These are phyloP conservation scores for Tympanoctomys barrerae DNA, from an alignment of 2,797 vertebrate species.

Conservation along the genomic window DNA sequence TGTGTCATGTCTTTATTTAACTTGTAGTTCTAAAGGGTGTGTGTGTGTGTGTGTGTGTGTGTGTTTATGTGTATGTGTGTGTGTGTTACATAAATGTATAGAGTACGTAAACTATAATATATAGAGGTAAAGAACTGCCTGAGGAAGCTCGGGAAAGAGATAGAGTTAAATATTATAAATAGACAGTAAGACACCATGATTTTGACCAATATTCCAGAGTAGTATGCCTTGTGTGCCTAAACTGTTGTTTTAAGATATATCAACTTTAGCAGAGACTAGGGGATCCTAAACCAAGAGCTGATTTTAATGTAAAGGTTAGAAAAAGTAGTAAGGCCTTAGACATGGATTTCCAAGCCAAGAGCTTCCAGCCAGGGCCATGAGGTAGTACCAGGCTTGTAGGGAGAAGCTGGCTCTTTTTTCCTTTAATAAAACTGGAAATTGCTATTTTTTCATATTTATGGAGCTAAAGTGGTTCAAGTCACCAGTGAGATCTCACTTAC, in stretches of 20 bases:
- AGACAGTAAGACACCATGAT: background rate
- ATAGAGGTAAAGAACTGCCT: background rate
- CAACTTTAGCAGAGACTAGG: background rate
- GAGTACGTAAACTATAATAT: background rate
- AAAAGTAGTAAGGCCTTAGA: slow-evolving; percentile 59
- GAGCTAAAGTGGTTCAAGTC: slow-evolving; percentile 43
- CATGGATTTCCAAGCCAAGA: slow-evolving; percentile 47
- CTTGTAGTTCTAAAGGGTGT: background rate
- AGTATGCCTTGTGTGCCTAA: too few species aligned
- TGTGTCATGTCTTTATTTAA: background rate
- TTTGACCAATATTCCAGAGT: background rate
- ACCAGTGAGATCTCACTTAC: slow-evolving; percentile 4
- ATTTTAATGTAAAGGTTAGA: slow-evolving; percentile 72
- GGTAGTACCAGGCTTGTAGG: background rate
- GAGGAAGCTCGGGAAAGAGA: background rate
- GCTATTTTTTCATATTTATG: background rate
- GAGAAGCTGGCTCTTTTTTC: background rate
- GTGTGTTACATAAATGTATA: background rate
- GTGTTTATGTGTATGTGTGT: too few species aligned
- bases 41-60: background rate
- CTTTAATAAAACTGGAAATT: slow-evolving; percentile 29
- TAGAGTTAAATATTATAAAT: slow-evolving; percentile 22
- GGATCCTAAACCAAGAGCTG: slow-evolving; percentile 29
- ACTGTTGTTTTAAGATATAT: slow-evolving; percentile 37
- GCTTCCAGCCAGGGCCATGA: background rate